phyloP scores from a whole-genome alignment of 23 tunicate genomes.

The Trididemnum clinides region DNA sequence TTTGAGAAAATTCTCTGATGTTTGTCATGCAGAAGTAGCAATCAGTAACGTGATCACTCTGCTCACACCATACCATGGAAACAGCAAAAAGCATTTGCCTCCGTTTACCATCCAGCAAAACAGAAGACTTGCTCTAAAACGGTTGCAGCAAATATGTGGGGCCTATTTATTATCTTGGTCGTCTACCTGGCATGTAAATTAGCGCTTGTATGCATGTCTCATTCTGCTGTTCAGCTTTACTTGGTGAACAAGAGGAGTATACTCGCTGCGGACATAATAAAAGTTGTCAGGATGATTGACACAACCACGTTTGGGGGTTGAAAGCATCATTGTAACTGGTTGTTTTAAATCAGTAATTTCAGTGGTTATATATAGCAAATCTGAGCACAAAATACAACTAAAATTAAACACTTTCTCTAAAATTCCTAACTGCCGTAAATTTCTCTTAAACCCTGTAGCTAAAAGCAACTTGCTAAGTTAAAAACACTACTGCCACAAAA shows the following conservation, averaged over 20 bases:
- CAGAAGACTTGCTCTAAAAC: slow-evolving; percentile 46
- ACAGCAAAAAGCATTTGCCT: slow-evolving; percentile 47
- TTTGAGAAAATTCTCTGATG: slow-evolving; percentile 20
- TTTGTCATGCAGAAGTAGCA: slow-evolving; percentile 43
- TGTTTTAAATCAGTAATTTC: too few relatives aligned
- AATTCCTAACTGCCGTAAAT: too few relatives aligned
- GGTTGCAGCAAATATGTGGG: slow-evolving; percentile 58
- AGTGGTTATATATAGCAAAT: too few relatives aligned
- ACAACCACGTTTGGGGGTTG: slow-evolving; percentile 20
- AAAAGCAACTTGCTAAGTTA: too few relatives aligned
- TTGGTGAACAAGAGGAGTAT: slow-evolving; percentile 22
- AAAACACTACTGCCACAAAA: too few relatives aligned
- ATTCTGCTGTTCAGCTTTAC: slow-evolving; percentile 39
- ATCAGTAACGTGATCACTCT: slow-evolving; percentile 21
- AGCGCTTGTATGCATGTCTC: slow-evolving; percentile 44
- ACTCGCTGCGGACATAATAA: slow-evolving; percentile 35
- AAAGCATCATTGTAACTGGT: not conserved
- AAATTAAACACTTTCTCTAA: too few relatives aligned
- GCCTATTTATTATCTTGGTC: slow-evolving; percentile 45
- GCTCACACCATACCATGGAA: slow-evolving; percentile 47
- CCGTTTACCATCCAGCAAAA: slow-evolving; percentile 45
- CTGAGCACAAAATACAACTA: too few relatives aligned
- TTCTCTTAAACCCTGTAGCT: too few relatives aligned
- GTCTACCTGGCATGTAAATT: slow-evolving; percentile 38
- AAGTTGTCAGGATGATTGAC: slow-evolving; percentile 43